Conservation (phyloP, 2,888 invertebrate genomes). For the Stenoptilia bipunctidactyla region DNA sequence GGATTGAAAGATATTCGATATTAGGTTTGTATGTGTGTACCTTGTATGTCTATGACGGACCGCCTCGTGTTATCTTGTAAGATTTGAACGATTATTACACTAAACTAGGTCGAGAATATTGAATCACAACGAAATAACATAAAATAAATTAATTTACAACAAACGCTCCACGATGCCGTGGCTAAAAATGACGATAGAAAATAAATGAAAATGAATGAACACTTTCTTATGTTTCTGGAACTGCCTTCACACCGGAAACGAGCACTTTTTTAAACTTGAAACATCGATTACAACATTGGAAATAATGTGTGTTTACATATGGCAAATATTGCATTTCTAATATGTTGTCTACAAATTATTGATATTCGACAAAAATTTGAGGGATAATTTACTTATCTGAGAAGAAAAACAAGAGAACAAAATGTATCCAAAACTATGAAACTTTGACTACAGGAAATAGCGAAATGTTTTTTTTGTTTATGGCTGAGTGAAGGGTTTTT, state of each 20-base stretch:
- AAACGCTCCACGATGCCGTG: conserved; percentile 49
- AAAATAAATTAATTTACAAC: conserved; percentile 50
- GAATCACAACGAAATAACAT: conserved; percentile 37
- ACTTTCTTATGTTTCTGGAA: conserved; percentile 66
- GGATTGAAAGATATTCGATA: conserved; percentile 52
- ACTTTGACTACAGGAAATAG: conserved; percentile 29
- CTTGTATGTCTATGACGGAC: conserved; percentile 60
- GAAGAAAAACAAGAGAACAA: conserved; percentile 18
- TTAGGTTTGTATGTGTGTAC: conserved; percentile 45
- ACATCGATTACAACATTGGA: conserved; percentile 34
- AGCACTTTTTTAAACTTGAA: conserved; percentile 47
- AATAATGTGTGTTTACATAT: conserved; percentile 24
- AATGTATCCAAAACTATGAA: conserved; percentile 17
- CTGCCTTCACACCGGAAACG: conserved; percentile 65
- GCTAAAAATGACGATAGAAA: conserved; percentile 64
- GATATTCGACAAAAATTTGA: conserved; percentile 27
- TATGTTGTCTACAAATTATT: conserved; percentile 20
- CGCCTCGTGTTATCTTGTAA: conserved; percentile 35
- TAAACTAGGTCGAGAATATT: conserved; percentile 32
- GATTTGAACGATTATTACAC: conserved; percentile 15
- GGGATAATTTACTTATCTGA: conserved; percentile 17
- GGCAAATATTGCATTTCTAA: conserved; percentile 50
- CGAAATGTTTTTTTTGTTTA: no score
- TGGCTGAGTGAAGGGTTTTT: no score
- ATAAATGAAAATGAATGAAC: conserved; percentile 55